A percentile compares a stretch with the other conserved stretches of the same genome.
Evolutionary conservation across 2,888 invertebrate species (phyloP).

Genomic region (Patella depressa): DNA sequence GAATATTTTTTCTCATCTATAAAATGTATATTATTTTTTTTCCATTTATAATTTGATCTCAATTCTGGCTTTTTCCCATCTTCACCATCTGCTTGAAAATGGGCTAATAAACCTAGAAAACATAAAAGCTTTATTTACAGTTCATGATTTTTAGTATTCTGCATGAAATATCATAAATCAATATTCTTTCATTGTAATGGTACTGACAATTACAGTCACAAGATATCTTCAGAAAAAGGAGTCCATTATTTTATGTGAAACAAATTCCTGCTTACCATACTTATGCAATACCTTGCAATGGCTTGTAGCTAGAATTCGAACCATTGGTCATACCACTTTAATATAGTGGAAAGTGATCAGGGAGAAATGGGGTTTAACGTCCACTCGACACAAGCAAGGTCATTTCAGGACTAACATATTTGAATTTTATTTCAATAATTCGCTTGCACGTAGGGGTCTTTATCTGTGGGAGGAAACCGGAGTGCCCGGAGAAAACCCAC

Average conservation of each 20-base stretch:
- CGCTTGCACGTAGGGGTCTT: no score
- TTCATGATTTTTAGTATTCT: background rate
- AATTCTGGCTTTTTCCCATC: conserved; percentile 39
- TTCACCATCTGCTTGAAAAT: conserved; percentile 45
- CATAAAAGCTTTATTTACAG: background rate
- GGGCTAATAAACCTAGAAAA: conserved; percentile 57
- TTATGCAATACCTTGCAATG: background rate
- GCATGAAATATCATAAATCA: background rate
- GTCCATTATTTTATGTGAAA: no score
- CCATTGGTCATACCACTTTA: no score
- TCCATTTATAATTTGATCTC: conserved; percentile 78
- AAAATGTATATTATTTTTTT: conserved; percentile 87
- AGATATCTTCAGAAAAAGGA: background rate
- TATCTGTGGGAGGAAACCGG: no score
- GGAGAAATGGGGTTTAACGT: no score
- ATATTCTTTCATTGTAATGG: background rate
- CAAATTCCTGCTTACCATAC: background rate
- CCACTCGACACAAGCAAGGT: no score
- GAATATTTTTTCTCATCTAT: conserved; percentile 68
- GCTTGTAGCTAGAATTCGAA: background rate
- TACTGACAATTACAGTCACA: background rate
- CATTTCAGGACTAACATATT: no score
- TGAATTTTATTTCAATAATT: no score
- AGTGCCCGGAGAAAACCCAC: no score
- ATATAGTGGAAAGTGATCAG: no score